Percentiles rank a stretch among this genome's conserved stretches.
phyloP scores from a whole-genome alignment of 2,888 invertebrate genomes.

The Sinodicranocentrus sp. region DNA sequence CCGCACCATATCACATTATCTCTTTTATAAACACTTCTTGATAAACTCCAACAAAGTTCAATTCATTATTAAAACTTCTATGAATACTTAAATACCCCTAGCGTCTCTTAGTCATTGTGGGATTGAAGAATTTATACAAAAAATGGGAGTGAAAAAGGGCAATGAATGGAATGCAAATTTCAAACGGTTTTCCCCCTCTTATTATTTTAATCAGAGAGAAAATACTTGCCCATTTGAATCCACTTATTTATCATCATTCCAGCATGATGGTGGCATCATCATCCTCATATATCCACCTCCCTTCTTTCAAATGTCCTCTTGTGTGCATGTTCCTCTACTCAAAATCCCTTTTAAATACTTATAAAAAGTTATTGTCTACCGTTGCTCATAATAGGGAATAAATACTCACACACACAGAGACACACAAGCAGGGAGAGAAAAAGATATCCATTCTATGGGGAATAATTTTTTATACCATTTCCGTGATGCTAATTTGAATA shows the following conservation, averaged over 20 bases:
- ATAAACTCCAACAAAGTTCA: conserved; percentile 46
- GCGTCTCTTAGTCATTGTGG: no score
- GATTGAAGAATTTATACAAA: no score
- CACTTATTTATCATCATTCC: conserved; percentile 49
- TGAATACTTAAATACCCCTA: conserved; percentile 75
- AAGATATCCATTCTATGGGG: conserved; percentile 1
- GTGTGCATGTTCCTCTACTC: neutral
- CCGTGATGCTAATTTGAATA: conserved; percentile 68
- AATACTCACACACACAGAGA: neutral
- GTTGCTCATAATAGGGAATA: neutral
- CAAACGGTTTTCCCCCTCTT: conserved; percentile 52
- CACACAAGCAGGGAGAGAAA: neutral
- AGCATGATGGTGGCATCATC: conserved; percentile 13
- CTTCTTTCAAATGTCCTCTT: no score
- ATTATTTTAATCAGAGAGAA: conserved; percentile 58
- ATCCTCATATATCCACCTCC: no score
- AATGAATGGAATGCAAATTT: conserved; percentile 11
- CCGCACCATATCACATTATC: neutral
- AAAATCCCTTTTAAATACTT: neutral
- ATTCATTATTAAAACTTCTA: conserved; percentile 76
- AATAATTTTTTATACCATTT: conserved; percentile 30
- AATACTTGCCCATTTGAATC: no score
- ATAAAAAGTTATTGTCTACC: neutral
- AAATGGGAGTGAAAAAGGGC: conserved; percentile 30
- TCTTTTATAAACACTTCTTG: neutral